Evolutionary conservation across 2,888 invertebrate species (phyloP).

Genomic region (Didymodactylos carnosus): DNA sequence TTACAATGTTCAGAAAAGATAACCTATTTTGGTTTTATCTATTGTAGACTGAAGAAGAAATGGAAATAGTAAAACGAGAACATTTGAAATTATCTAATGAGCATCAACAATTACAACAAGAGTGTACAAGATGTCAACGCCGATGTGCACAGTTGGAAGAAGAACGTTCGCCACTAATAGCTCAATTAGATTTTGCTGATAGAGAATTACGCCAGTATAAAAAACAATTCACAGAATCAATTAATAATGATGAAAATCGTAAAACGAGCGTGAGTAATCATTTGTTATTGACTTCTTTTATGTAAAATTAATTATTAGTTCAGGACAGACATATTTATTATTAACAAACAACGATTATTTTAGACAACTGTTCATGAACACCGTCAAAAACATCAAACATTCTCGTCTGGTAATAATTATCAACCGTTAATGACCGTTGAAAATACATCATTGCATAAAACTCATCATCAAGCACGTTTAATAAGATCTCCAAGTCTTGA

Average conservation of each 20-base stretch:
- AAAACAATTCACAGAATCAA: too few relatives aligned
- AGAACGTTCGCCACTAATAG: neutral
- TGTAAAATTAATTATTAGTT: too few relatives aligned
- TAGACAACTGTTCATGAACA: neutral
- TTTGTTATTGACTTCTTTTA: too few relatives aligned
- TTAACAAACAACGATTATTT: too few relatives aligned
- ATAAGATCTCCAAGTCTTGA: neutral
- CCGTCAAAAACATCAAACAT: too few relatives aligned
- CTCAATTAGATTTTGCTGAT: neutral
- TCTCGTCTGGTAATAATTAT: neutral
- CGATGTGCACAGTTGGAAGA: neutral
- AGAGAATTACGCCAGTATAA: neutral
- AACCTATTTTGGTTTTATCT: neutral
- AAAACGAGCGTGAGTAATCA: too few relatives aligned
- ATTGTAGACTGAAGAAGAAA: neutral
- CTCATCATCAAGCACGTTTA: too few relatives aligned
- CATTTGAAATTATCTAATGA: neutral
- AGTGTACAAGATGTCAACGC: neutral
- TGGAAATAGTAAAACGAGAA: neutral
- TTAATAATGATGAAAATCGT: too few relatives aligned
- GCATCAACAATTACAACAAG: neutral
- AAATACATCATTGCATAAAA: too few relatives aligned
- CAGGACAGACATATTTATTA: too few relatives aligned
- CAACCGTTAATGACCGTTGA: too few relatives aligned
- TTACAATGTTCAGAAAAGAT: neutral